These are phyloP conservation scores for Steinernema carpocapsae DNA, from an alignment of 2,888 invertebrate species.

Conservation along the genomic window DNA sequence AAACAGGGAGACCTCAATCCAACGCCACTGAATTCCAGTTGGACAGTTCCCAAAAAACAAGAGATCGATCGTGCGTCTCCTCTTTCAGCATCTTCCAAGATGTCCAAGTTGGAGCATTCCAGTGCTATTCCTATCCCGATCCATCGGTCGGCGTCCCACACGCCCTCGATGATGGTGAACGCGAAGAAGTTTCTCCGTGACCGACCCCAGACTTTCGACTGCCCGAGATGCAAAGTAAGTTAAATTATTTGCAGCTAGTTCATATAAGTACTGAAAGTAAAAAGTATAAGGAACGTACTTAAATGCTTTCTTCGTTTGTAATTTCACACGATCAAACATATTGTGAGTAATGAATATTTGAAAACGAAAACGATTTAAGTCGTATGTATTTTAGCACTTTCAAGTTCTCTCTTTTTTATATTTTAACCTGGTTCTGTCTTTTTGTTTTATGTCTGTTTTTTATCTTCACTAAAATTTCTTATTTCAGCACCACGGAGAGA, in stretches of 20 bases:
- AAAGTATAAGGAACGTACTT: no score
- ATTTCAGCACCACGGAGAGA: slow-evolving; percentile 65
- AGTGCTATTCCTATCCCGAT: slow-evolving; percentile 47
- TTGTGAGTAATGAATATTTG: no score
- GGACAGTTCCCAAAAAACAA: not conserved
- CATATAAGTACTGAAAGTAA: not conserved
- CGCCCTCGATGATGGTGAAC: slow-evolving; percentile 67
- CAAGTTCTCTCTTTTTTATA: no score
- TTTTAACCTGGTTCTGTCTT: no score
- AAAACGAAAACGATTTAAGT: no score
- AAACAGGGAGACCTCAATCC: not conserved
- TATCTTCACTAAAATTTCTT: no score
- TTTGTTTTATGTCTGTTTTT: no score
- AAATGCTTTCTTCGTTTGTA: not conserved
- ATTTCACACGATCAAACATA: not conserved
- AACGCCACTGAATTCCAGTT: not conserved
- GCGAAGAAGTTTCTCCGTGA: slow-evolving; percentile 67
- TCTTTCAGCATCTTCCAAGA: not conserved
- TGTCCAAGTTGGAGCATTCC: slow-evolving; percentile 29
- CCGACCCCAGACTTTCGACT: slow-evolving; percentile 65
- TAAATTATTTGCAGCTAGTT: not conserved
- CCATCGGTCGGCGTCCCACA: slow-evolving; percentile 61
- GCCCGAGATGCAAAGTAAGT: slow-evolving; percentile 63
- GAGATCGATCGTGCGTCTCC: not conserved
- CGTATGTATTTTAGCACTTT: no score